Base-by-base conservation (phyloP, 1,140 invertebrate species). In the Drosophila pectinifera region DNA sequence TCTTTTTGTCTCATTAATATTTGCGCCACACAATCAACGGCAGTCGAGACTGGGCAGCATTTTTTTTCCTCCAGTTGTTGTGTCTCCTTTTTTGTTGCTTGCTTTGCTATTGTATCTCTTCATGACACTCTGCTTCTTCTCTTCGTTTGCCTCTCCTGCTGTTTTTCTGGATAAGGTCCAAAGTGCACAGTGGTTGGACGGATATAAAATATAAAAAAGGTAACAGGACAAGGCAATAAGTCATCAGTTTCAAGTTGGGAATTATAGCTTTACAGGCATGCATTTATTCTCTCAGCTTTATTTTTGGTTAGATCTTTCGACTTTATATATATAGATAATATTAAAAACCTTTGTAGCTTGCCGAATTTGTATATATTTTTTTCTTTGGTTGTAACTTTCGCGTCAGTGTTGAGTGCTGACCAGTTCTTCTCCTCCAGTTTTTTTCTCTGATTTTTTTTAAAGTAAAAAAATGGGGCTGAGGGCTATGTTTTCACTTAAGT, bases 1-100 rank as follows among this genome's bases (percentile, higher is more conserved):
- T 82, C 63, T 70, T 73, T 74, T 74, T 82, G 68, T 74, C 64
- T 78, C 58, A 83, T 83, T 83, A 83, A 64, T 75, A 83, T 81
- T 81, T 64, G 67, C 45, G 78, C 31, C 64, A 58, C 72, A 64
- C 56, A 75, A 79, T 73, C 69, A 69, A 62, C 59, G 18, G 51
- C 58, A 43, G 54, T 38, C 45, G 62, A 39, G 64, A 73, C 38
- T 63, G 57, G 49, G 48, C 49, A 39, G 36, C n/a, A 13, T 20
- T 36, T 51, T 24, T 51, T 10, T 5, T n/a, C n/a, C 22, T 10
- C 1, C 20, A 14, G 22, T 16, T 49, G 14, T 24, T 22, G 31
- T 18, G n/a, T 18, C 8, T 16, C 5, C 39, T 56, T 28, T 38
- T 39, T 34, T 45, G 5, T 43, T 13, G 20, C 24, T 58, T 58